These are phyloP conservation scores for Nomada hirtipes DNA, from an alignment of 2,888 invertebrate species.

Conservation along the genomic window DNA sequence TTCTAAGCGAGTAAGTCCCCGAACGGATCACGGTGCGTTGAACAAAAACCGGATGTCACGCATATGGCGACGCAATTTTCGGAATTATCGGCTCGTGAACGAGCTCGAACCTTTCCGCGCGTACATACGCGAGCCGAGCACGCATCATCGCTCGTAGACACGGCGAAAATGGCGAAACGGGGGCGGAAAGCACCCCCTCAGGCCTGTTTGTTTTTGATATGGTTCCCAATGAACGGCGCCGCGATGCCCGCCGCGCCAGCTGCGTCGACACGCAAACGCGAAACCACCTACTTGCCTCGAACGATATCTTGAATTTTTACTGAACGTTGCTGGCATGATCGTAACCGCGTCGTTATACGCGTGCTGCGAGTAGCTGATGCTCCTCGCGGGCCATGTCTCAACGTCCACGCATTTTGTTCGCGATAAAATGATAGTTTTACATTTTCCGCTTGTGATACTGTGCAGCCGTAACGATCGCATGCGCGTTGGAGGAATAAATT, in stretches of 20 bases:
- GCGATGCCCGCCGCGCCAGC: constrained; percentile 26
- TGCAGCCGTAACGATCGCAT: no score
- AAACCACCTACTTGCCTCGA: constrained; percentile 15
- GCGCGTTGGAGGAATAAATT: no score
- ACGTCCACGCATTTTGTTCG: no score
- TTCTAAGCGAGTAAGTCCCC: constrained; percentile 61
- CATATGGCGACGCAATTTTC: constrained; percentile 69
- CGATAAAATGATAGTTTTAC: no score
- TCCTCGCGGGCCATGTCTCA: neutral
- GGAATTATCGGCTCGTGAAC: constrained; percentile 72
- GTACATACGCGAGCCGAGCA: constrained; percentile 33
- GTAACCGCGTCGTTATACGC: constrained; percentile 52
- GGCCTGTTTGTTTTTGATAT: constrained; percentile 73
- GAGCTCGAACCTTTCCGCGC: constrained; percentile 55
- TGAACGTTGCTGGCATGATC: constrained; percentile 57
- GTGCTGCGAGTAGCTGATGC: constrained; percentile 11
- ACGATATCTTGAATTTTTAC: neutral
- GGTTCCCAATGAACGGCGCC: constrained; percentile 65
- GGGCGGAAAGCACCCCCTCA: constrained; percentile 59
- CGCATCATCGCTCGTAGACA: constrained; percentile 51
- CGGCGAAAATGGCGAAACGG: constrained; percentile 24
- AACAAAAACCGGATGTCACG: constrained; percentile 61
- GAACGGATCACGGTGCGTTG: constrained; percentile 51
- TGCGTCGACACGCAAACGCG: constrained; percentile 61
- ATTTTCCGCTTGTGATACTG: no score